Evolutionary conservation across 2,113 vertebrate species (phyloP).

Genomic region (Callipepla californica): DNA sequence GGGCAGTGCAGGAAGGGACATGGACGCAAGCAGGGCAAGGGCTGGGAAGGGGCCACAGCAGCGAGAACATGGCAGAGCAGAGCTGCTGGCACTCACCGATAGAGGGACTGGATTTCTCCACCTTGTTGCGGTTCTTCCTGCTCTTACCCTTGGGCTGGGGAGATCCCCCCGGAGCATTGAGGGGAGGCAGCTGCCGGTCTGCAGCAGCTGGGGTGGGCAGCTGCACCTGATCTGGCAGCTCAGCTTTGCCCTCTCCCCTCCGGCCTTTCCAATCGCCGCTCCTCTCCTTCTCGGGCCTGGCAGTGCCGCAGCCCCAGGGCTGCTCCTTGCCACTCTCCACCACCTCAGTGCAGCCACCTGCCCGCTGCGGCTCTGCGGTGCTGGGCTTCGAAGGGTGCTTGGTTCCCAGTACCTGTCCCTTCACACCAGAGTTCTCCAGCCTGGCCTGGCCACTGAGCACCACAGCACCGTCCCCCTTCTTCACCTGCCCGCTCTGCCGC

Average conservation of each 20-base stretch:
- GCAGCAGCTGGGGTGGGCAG: not conserved
- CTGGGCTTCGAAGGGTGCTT: conserved; percentile 72
- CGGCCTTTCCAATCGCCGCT: conserved; percentile 66
- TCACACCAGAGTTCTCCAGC: conserved; percentile 69
- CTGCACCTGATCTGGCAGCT: conserved; percentile 22
- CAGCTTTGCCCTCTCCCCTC: conserved; percentile 63
- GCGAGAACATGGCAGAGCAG: fast-evolving
- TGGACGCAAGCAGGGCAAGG: not conserved
- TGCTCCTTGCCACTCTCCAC: conserved; percentile 76
- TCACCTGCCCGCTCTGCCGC: conserved; percentile 83
- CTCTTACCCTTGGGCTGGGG: conserved; percentile 90
- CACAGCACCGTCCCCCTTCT: conserved; percentile 64
- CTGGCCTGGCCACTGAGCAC: conserved; percentile 52
- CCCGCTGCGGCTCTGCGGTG: conserved; percentile 38
- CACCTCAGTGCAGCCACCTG: conserved; percentile 23
- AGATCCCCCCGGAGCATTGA: conserved; percentile 69
- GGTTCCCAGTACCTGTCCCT: conserved; percentile 78
- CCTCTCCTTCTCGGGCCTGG: conserved; percentile 81
- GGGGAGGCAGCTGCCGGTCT: conserved; percentile 3
- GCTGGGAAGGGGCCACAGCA: fast-evolving
- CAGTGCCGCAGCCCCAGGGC: conserved; percentile 66
- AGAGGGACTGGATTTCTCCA: conserved; percentile 86
- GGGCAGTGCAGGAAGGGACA: not conserved
- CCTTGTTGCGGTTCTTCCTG: conserved; percentile 93
- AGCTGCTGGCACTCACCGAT: conserved; percentile 80